phyloP scores from a whole-genome alignment of 2,797 vertebrate species.

The Eulemur mongoz region DNA sequence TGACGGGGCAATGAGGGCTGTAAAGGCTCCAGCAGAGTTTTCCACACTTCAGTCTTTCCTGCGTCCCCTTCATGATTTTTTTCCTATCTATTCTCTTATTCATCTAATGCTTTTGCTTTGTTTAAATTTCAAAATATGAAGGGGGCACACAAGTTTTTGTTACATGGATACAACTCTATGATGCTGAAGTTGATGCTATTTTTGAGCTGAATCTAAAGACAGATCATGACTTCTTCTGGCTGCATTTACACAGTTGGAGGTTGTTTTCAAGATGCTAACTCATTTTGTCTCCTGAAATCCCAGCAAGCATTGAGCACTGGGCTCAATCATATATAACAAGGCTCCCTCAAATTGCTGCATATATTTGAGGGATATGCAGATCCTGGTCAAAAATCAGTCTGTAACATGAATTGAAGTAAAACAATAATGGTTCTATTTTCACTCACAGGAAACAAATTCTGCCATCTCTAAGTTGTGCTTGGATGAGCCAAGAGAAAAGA shows the following conservation, averaged over 20 bases:
- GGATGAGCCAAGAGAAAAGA: not conserved
- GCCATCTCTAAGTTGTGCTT: not conserved
- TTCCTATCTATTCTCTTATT: not conserved
- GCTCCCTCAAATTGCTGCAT: not conserved
- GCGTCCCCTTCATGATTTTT: fast-evolving
- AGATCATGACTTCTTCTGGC: not conserved
- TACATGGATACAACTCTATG: not conserved
- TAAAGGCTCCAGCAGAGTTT: not conserved
- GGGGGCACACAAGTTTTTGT: not conserved
- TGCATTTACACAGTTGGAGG: not conserved
- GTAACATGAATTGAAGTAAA: not conserved
- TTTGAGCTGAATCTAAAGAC: not conserved
- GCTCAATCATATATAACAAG: not conserved
- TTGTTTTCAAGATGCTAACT: not conserved
- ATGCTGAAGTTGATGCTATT: not conserved
- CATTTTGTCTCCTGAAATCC: not conserved
- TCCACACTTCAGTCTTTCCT: not conserved
- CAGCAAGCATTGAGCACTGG: not conserved
- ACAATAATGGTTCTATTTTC: not conserved
- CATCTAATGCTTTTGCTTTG: not conserved
- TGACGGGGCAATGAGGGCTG: fast-evolving
- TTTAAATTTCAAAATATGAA: not conserved
- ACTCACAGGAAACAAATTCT: constrained; percentile 35
- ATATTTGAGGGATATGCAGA: not conserved
- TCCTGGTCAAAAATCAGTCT: not conserved